Conservation (phyloP, 1,140 invertebrate genomes). For the Whitmania pigra region DNA sequence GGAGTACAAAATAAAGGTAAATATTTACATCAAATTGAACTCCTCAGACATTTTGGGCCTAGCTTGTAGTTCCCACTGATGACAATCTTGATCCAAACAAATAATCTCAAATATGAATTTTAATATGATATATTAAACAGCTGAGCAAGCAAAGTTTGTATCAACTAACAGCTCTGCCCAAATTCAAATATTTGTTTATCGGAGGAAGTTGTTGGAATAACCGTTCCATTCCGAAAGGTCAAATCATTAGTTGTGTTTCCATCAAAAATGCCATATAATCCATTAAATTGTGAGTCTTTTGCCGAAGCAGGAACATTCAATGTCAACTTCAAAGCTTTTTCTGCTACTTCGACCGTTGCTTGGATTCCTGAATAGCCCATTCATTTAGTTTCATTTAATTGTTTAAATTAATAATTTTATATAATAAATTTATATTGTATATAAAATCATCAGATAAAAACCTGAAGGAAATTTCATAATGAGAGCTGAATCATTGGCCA, state of each 20-base stretch:
- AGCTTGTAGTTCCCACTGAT: no score
- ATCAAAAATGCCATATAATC: background rate
- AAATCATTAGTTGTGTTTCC: conserved; percentile 9
- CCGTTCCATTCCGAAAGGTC: background rate
- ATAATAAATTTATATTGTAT: no score
- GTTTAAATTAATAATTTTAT: background rate
- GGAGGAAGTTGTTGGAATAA: background rate
- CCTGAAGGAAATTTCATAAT: conserved; percentile 8
- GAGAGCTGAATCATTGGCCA: background rate
- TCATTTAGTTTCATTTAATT: no score
- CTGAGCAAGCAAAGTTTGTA: no score
- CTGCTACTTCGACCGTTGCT: background rate
- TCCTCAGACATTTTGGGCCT: no score
- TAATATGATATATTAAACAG: no score
- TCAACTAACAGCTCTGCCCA: conserved; percentile 1
- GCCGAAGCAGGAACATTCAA: background rate
- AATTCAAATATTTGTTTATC: background rate
- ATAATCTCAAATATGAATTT: background rate
- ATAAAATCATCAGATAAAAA: background rate
- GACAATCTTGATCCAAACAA: no score
- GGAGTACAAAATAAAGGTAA: no score
- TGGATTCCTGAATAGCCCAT: background rate
- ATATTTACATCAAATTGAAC: no score
- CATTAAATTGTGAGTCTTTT: background rate
- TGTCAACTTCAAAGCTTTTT: background rate